Evolutionary conservation across 2,797 vertebrate species (phyloP).

Genomic region (Numenius phaeopus): DNA sequence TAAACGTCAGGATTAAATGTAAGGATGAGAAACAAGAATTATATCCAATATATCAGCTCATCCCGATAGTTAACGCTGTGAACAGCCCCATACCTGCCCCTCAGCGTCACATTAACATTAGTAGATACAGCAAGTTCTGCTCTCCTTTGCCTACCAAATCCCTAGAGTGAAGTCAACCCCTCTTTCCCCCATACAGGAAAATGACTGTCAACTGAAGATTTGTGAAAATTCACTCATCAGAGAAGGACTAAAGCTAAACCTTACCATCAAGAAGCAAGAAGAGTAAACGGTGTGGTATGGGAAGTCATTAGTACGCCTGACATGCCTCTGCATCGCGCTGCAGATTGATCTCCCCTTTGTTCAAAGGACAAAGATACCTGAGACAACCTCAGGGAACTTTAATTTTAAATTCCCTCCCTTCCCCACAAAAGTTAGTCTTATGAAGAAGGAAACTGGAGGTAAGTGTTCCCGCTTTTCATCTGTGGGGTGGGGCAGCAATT

Average conservation of each 20-base stretch:
- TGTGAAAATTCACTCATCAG: background rate
- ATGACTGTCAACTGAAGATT: background rate
- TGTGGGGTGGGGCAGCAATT: background rate
- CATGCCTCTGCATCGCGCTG: background rate
- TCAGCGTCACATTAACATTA: background rate
- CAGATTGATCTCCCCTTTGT: background rate
- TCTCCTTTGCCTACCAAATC: background rate
- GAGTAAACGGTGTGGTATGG: background rate
- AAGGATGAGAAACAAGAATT: background rate
- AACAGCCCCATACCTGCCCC: background rate
- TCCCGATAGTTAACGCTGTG: background rate
- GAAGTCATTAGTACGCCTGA: background rate
- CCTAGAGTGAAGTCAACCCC: background rate
- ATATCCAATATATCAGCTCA: background rate
- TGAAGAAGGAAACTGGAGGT: slow-evolving; percentile 8
- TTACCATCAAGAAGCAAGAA: background rate
- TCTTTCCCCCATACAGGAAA: background rate
- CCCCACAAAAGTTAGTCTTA: background rate
- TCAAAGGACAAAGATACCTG: background rate
- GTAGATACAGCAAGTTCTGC: background rate
- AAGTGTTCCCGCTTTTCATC: slow-evolving; percentile 20
- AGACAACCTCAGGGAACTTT: background rate
- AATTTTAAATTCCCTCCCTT: background rate
- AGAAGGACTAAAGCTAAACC: background rate
- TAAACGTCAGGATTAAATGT: background rate